A percentile compares a stretch with the other conserved stretches of the same genome.
These are phyloP conservation scores for Drosophila pseudotakahashii DNA, from an alignment of 2,888 invertebrate species.

Conservation along the genomic window DNA sequence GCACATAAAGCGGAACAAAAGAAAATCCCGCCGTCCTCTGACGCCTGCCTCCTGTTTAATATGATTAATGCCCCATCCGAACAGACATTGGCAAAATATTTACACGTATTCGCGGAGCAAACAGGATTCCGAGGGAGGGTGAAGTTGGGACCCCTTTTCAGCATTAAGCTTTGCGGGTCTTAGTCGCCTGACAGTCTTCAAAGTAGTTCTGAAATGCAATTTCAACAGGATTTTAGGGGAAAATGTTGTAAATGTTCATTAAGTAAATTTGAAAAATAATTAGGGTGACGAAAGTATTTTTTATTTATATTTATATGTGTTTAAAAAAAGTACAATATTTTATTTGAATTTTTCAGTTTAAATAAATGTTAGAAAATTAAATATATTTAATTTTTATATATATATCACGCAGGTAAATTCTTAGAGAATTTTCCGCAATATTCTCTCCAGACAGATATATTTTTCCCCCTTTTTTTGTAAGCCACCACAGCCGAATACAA, in stretches of 20 bases:
- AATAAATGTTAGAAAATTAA: no score
- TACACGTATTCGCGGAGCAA: slow-evolving; percentile 55
- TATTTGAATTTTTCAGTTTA: no score
- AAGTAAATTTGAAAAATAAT: no score
- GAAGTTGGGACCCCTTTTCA: slow-evolving; percentile 14
- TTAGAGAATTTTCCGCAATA: neutral
- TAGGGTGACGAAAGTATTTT: no score
- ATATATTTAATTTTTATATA: neutral
- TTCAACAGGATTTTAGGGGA: neutral
- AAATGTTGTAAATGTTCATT: no score
- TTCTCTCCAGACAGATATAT: neutral
- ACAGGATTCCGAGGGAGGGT: slow-evolving; percentile 25
- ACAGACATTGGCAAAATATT: slow-evolving; percentile 65
- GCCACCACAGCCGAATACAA: slow-evolving; percentile 27
- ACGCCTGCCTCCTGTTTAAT: slow-evolving; percentile 57
- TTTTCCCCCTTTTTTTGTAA: neutral
- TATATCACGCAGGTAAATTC: neutral
- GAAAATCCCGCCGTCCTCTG: slow-evolving; percentile 26
- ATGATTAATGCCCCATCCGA: slow-evolving; percentile 67
- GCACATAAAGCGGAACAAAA: slow-evolving; percentile 21
- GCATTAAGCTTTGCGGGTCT: slow-evolving; percentile 29
- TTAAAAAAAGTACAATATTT: no score
- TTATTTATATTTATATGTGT: no score
- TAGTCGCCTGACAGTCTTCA: slow-evolving; percentile 25
- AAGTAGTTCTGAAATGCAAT: slow-evolving; percentile 26